Conservation (phyloP, 2,113 vertebrate genomes). For the Ictalurus punctatus region DNA sequence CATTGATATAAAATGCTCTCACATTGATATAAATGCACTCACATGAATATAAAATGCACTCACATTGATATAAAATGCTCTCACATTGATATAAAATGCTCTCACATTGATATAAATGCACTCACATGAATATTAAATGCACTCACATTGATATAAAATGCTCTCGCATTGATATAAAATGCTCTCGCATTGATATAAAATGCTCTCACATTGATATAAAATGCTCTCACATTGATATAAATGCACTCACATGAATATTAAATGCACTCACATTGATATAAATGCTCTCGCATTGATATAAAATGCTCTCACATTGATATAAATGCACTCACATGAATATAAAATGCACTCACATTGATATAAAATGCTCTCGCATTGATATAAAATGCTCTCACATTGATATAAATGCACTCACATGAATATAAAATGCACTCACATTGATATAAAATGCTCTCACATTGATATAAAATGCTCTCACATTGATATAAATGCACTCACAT, state of each 20-base stretch:
- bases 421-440: too few relatives aligned
- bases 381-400: neutral
- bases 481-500: neutral
- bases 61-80: too few relatives aligned
- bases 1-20: too few relatives aligned
- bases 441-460: too few relatives aligned
- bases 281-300: neutral
- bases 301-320: neutral
- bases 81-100: too few relatives aligned
- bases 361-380: neutral
- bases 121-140: too few relatives aligned
- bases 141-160: neutral
- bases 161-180: neutral
- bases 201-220: neutral
- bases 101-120: too few relatives aligned
- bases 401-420: neutral
- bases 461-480: neutral
- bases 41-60: too few relatives aligned
- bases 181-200: neutral
- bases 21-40: too few relatives aligned
- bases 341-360: neutral
- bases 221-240: neutral
- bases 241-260: neutral
- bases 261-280: too few relatives aligned
- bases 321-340: neutral